Evolutionary conservation across 2,797 vertebrate species (phyloP).

Genomic region (Amblyopsis hoosieri): DNA sequence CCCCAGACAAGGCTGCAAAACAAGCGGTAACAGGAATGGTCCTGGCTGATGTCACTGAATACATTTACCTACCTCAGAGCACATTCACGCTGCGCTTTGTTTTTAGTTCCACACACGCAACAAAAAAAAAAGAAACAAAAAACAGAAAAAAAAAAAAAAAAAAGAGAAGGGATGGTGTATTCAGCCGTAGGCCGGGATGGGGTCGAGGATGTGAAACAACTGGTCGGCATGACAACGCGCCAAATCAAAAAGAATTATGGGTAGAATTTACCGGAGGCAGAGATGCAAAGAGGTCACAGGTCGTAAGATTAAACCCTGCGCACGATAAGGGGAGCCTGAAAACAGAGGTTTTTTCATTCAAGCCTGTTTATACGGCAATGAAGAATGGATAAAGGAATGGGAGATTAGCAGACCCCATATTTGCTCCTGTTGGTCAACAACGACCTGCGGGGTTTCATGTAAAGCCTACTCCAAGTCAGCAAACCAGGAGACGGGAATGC

Average conservation of each 20-base stretch:
- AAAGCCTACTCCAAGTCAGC: constrained; percentile 67
- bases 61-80: constrained; percentile 98
- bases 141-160: constrained; percentile 66
- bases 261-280: constrained; percentile 67
- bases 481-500: constrained; percentile 52
- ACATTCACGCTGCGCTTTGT: constrained; percentile 85
- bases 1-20: constrained; percentile 95
- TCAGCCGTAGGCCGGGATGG: constrained; percentile 36
- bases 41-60: constrained; percentile 95
- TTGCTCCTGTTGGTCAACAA: constrained; percentile 69
- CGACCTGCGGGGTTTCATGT: constrained; percentile 68
- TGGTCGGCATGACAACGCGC: constrained; percentile 81
- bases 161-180: constrained; percentile 53
- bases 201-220: constrained; percentile 73
- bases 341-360: constrained; percentile 69
- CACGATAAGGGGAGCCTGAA: constrained; percentile 68
- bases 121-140: constrained; percentile 70
- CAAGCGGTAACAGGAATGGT: constrained; percentile 92
- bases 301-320: constrained; percentile 73
- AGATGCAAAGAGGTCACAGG: constrained; percentile 72
- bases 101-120: constrained; percentile 75
- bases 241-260: constrained; percentile 70
- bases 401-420: constrained; percentile 71
- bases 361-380: constrained; percentile 63
- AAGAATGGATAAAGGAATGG: constrained; percentile 51